Base-by-base conservation (phyloP, 2,888 invertebrate genomes). In the Globia sparganii region DNA sequence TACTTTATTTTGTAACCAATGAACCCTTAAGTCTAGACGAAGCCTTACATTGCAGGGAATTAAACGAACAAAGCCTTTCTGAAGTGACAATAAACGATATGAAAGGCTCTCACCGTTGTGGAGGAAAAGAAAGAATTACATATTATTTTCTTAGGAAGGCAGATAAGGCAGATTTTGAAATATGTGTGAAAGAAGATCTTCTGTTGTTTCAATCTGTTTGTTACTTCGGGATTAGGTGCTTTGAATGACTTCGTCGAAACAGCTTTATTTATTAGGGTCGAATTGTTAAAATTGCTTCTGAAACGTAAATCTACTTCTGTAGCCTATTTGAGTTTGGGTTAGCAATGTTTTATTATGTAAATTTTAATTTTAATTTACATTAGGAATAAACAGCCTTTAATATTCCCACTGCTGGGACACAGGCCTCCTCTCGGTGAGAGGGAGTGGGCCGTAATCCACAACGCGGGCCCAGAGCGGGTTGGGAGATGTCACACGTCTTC, bases 1-100 rank as follows among this genome's bases (percentile, higher is more conserved):
- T 80, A 81, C 81, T 83, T 89, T 85, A 85, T 87, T 85, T 84
- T 87, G 88, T 85, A 85, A 83, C 86, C 88, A 83, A 81, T 88
- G 87, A 86, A 84, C 84, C 87, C 80, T 79, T 80, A 68, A 87
- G 95, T 95, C 95, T 95, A 95, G 95, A 95, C 95, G 95, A 95
- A 95, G 93, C 95, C 94, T 77, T 93, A 91, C 78, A 75, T 72
- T 81, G 74, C 81, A 78, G 84, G 87, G 91, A 87, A 92, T 94
- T 93, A 91, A 90, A 84, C 77, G 80, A 85, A 89, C 91, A 91
- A 91, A 91, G 90, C 88, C 87, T 84, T 83, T 88, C 83, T 80
- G 78, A 87, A 90, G 90, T 89, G 89, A 85, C 85, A 84, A 90
- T 91, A 90, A 91, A 89, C 85, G 81, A 70, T 81, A 72, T 76